phyloP scores from a whole-genome alignment of 2,888 invertebrate genomes.

The Meiosimyza platycephala region DNA sequence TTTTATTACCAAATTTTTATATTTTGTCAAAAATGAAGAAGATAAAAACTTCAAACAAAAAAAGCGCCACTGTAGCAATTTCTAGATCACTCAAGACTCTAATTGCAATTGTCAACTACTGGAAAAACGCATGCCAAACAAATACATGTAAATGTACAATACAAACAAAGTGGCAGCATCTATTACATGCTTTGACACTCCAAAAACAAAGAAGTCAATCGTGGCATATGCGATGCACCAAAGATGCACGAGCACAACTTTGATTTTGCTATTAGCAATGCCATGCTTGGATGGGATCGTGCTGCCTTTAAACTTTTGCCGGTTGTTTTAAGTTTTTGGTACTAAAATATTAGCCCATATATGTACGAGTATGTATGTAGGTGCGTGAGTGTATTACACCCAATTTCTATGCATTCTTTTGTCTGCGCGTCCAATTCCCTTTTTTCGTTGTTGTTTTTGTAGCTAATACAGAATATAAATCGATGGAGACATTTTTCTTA shows the following conservation, averaged over 20 bases:
- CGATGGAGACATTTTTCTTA: slow-evolving; percentile 17
- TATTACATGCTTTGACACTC: neutral
- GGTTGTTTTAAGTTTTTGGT: slow-evolving; percentile 1
- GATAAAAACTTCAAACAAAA: too few species aligned
- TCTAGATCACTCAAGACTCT: slow-evolving; percentile 13
- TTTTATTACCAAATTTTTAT: too few species aligned
- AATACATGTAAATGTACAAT: neutral
- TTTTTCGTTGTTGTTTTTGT: neutral
- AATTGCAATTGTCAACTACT: slow-evolving; percentile 25
- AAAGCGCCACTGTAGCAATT: neutral
- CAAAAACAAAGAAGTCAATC: neutral
- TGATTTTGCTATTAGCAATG: slow-evolving; percentile 15
- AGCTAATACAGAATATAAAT: slow-evolving; percentile 16
- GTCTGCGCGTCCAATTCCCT: neutral
- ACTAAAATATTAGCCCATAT: neutral
- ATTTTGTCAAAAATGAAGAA: too few species aligned
- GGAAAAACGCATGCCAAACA: neutral
- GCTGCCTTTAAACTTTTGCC: slow-evolving; percentile 11
- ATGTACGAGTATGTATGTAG: neutral
- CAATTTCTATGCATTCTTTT: too few species aligned
- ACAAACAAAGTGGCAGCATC: neutral
- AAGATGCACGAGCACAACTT: neutral
- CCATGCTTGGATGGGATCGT: slow-evolving; percentile 15
- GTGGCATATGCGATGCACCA: neutral
- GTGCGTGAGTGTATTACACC: neutral